These are phyloP conservation scores for Madoqua kirkii DNA, from an alignment of 2,113 vertebrate species.

Conservation along the genomic window DNA sequence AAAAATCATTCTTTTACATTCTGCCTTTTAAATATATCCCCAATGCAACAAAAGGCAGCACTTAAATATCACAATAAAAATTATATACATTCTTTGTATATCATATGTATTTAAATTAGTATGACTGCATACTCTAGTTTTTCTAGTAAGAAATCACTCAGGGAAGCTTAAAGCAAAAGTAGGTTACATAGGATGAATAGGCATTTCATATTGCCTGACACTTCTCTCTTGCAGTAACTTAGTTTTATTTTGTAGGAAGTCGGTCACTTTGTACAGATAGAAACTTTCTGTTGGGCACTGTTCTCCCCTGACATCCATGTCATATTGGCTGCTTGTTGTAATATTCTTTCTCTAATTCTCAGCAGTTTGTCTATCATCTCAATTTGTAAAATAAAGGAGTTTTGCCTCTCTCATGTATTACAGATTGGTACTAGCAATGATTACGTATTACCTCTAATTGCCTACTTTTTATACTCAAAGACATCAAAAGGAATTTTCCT, in stretches of 20 bases:
- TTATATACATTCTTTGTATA: not conserved
- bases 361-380: not conserved
- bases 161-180: not conserved
- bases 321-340: not conserved
- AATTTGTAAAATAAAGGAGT: not conserved
- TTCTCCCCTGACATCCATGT: slow-evolving; percentile 13
- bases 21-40: not conserved
- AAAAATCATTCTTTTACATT: not conserved
- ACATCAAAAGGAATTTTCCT: slow-evolving; percentile 23
- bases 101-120: not conserved
- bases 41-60: not conserved
- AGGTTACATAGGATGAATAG: not conserved
- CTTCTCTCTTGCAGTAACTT: not conserved
- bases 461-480: not conserved
- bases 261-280: slow-evolving; percentile 1
- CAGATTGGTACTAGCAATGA: not conserved
- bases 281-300: not conserved
- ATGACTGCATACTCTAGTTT: not conserved
- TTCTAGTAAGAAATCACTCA: not conserved
- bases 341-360: not conserved
- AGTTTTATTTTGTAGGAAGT: slow-evolving; percentile 46
- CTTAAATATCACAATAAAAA: not conserved
- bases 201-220: not conserved
- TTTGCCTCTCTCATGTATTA: not conserved
- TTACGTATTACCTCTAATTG: not conserved